phyloP scores from a whole-genome alignment of 2,888 invertebrate genomes.

The Ormyrus nitidulus region DNA sequence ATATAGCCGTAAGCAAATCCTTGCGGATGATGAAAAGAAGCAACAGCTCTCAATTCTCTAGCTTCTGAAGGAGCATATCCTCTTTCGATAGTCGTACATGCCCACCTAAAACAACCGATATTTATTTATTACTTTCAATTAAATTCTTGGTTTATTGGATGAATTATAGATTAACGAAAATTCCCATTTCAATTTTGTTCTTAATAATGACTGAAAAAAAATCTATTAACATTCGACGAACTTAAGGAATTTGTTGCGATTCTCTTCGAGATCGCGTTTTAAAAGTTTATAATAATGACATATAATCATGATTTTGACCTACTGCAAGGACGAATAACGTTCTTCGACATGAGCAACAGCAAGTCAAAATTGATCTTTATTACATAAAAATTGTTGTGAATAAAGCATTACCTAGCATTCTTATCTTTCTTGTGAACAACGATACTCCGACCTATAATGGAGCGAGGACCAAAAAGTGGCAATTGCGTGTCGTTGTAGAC shows the following conservation, averaged over 20 bases:
- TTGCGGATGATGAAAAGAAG: constrained; percentile 92
- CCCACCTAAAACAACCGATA: constrained; percentile 80
- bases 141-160: too few species aligned
- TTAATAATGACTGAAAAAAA: too few species aligned
- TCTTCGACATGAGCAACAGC: too few species aligned
- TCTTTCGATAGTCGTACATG: constrained; percentile 89
- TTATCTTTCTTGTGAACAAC: constrained; percentile 85
- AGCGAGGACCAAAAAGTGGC: constrained; percentile 87
- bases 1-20: constrained; percentile 92
- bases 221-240: too few species aligned
- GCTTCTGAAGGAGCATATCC: constrained; percentile 93
- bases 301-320: too few species aligned
- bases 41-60: constrained; percentile 89
- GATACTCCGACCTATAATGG: constrained; percentile 90
- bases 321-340: too few species aligned
- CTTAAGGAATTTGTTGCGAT: too few species aligned
- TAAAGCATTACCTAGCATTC: constrained; percentile 67
- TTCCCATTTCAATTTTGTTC: too few species aligned
- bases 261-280: too few species aligned
- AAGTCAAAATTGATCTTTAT: not conserved
- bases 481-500: constrained; percentile 88
- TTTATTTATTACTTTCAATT: not conserved
- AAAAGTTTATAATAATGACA: too few species aligned
- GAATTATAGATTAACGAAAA: too few species aligned
- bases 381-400: not conserved